These are phyloP conservation scores for Mayetiola destructor DNA, from an alignment of 2,888 invertebrate species.

Conservation along the genomic window DNA sequence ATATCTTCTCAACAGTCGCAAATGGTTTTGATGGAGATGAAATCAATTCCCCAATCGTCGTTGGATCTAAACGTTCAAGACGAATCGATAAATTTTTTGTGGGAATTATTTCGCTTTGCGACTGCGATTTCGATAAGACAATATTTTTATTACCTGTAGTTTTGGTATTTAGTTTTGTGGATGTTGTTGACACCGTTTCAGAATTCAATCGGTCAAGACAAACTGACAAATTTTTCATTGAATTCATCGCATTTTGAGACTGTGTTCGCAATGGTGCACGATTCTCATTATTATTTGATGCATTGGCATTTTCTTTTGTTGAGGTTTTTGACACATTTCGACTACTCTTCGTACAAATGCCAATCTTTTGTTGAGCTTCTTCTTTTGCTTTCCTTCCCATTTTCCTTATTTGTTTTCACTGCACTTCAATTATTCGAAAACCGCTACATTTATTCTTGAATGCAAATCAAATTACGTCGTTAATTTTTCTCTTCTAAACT, in stretches of 20 bases:
- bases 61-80: too few species aligned
- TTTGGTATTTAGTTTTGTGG: not conserved
- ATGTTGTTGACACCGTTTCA: conserved; percentile 6
- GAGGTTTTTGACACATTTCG: conserved; percentile 2
- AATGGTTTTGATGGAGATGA: too few species aligned
- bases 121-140: not conserved
- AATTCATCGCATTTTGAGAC: not conserved
- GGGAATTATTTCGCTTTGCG: not conserved
- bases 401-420: not conserved
- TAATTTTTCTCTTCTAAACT: not conserved
- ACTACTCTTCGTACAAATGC: not conserved
- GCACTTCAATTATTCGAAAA: not conserved
- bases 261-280: conserved; percentile 2
- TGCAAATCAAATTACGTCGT: not conserved
- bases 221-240: conserved; percentile 4
- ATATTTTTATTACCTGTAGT: not conserved
- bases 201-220: not conserved
- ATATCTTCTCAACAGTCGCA: too few species aligned
- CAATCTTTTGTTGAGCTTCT: not conserved
- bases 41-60: too few species aligned
- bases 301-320: conserved; percentile 3
- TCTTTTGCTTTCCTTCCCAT: conserved; percentile 8
- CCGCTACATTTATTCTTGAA: not conserved
- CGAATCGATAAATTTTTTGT: not conserved
- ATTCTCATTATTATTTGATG: conserved; percentile 8